These are phyloP conservation scores for Pristionchus maxplancki DNA, from an alignment of 2,888 invertebrate genomes.

Conservation along the genomic window DNA sequence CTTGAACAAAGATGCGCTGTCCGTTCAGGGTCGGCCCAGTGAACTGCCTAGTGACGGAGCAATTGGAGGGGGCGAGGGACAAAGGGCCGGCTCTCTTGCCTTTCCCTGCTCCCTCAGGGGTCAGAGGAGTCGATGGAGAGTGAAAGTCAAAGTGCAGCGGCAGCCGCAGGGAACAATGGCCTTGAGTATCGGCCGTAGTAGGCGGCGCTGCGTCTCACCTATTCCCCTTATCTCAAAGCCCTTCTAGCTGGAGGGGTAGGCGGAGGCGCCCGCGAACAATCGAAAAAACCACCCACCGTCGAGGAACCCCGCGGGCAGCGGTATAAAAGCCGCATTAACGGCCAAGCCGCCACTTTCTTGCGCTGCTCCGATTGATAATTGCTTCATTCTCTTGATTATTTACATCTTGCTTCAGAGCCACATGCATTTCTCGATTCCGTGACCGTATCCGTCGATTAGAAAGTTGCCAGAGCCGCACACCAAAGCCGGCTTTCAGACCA, in stretches of 20 bases:
- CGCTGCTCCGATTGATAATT: neutral
- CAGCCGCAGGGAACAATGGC: neutral
- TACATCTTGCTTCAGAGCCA: too few species aligned
- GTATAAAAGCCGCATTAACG: conserved; percentile 21
- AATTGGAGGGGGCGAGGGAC: neutral
- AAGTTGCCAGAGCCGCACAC: neutral
- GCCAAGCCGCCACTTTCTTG: conserved; percentile 6
- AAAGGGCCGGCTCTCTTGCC: neutral
- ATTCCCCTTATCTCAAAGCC: neutral
- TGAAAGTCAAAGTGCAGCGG: neutral
- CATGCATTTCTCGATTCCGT: neutral
- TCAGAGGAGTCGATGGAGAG: neutral
- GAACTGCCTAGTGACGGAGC: neutral
- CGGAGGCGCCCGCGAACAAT: neutral
- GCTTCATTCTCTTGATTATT: too few species aligned
- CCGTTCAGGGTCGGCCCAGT: neutral
- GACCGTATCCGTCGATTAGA: neutral
- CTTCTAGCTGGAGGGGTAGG: neutral
- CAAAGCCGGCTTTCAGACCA: neutral
- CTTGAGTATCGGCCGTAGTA: too few species aligned
- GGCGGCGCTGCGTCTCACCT: neutral
- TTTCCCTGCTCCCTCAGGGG: neutral
- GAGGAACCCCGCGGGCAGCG: neutral
- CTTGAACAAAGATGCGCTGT: neutral
- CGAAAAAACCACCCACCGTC: neutral